Conservation (phyloP, 2,888 invertebrate species). For the Pachydiplax longipennis region DNA sequence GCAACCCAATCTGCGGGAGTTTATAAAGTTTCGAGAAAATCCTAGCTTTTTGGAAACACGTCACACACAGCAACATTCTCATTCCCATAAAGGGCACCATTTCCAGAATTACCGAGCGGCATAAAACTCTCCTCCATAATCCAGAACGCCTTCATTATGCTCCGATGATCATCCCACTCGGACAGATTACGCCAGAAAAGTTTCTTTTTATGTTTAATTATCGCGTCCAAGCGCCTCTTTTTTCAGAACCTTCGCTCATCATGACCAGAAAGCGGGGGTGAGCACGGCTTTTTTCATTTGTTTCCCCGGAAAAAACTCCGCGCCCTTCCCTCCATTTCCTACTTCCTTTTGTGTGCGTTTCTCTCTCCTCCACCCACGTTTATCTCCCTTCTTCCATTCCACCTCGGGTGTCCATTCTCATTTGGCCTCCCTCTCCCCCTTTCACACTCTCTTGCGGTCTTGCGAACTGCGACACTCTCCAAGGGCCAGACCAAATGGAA, state of each 20-base stretch:
- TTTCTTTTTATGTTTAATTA: conserved; percentile 32
- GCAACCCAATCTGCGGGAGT: no score
- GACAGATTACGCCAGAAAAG: conserved; percentile 16
- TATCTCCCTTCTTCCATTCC: background rate
- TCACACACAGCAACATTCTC: no score
- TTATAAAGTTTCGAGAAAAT: no score
- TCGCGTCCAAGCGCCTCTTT: conserved; percentile 18
- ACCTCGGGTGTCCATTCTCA: background rate
- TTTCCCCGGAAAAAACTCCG: conserved; percentile 24
- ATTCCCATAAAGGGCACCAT: no score
- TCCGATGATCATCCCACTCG: conserved; percentile 21
- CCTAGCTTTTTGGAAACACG: no score
- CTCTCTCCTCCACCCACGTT: background rate
- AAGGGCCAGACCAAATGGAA: conserved; percentile 36
- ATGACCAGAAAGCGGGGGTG: background rate
- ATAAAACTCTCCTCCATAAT: background rate
- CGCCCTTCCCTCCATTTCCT: conserved; percentile 5
- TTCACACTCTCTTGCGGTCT: conserved; percentile 38
- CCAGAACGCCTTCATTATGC: background rate
- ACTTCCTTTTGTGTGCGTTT: conserved; percentile 10
- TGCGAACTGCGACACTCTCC: conserved; percentile 40
- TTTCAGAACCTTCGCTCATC: background rate
- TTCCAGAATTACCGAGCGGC: background rate
- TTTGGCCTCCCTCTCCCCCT: background rate
- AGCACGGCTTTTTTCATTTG: conserved; percentile 19